These are phyloP conservation scores for Enteromius trimaculatus DNA, from an alignment of 2,797 vertebrate genomes.

Conservation along the genomic window DNA sequence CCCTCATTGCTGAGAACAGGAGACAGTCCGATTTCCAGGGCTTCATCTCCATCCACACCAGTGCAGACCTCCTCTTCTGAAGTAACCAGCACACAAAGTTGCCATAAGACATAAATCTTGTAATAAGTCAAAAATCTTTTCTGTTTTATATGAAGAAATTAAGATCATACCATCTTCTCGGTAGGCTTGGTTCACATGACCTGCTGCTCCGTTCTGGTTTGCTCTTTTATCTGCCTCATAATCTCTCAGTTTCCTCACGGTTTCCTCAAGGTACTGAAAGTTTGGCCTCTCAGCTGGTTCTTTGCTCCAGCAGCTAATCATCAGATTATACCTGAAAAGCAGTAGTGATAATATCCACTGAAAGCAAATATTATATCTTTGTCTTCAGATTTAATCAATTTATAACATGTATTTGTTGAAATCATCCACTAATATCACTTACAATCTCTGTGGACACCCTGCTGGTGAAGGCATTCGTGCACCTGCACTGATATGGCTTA, in stretches of 20 bases:
- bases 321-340: conserved; percentile 53
- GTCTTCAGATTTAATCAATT: background rate
- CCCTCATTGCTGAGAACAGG: conserved; percentile 74
- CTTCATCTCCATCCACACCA: conserved; percentile 63
- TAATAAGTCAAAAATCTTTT: background rate
- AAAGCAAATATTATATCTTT: background rate
- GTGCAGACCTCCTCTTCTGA: conserved; percentile 58
- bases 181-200: conserved; percentile 53
- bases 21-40: conserved; percentile 62
- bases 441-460: conserved; percentile 77
- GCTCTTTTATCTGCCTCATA: conserved; percentile 4
- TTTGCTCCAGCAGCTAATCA: conserved; percentile 57
- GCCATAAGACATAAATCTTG: background rate
- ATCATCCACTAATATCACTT: conserved; percentile 60
- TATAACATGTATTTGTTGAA: background rate
- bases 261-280: conserved; percentile 48
- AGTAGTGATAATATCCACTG: background rate
- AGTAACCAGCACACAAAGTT: conserved; percentile 45
- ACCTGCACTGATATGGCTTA: conserved; percentile 74
- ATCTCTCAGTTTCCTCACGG: conserved; percentile 29
- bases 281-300: conserved; percentile 51
- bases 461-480: conserved; percentile 73
- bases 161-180: conserved; percentile 45
- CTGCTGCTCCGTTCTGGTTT: conserved; percentile 5
- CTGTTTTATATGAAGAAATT: background rate